phyloP scores from a whole-genome alignment of 2,888 invertebrate genomes.

The Erynnis tages region DNA sequence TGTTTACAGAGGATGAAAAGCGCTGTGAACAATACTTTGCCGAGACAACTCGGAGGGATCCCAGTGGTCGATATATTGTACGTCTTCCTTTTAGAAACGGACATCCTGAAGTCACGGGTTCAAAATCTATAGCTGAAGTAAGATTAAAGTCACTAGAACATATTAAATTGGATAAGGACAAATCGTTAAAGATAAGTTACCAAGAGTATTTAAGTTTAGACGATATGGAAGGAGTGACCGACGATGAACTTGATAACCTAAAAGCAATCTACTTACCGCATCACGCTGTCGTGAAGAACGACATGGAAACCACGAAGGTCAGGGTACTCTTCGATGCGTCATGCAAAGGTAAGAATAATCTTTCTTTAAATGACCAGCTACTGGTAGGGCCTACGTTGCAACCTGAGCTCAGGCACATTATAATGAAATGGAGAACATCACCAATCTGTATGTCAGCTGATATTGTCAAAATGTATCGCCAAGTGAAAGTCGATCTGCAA shows the following conservation, averaged over 20 bases:
- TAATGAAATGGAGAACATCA: conserved; percentile 35
- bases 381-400: conserved; percentile 37
- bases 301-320: neutral
- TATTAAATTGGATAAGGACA: neutral
- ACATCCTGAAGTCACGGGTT: conserved; percentile 7
- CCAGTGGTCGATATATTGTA: neutral
- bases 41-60: conserved; percentile 2
- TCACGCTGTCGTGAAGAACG: neutral
- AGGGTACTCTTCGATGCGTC: conserved; percentile 24
- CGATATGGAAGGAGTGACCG: neutral
- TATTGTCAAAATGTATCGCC: conserved; percentile 41
- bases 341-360: conserved; percentile 21
- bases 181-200: neutral
- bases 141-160: neutral
- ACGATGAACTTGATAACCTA: neutral
- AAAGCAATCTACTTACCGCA: neutral
- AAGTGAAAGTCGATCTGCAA: conserved; percentile 25
- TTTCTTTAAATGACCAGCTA: conserved; percentile 36
- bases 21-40: conserved; percentile 3
- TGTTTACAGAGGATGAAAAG: conserved; percentile 9
- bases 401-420: conserved; percentile 36
- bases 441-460: conserved; percentile 32
- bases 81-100: conserved; percentile 9
- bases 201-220: neutral
- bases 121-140: neutral